A percentile compares a stretch with the other conserved stretches of the same genome.
These are phyloP conservation scores for Rhineura floridana DNA, from an alignment of 2,113 vertebrate species.

Conservation along the genomic window DNA sequence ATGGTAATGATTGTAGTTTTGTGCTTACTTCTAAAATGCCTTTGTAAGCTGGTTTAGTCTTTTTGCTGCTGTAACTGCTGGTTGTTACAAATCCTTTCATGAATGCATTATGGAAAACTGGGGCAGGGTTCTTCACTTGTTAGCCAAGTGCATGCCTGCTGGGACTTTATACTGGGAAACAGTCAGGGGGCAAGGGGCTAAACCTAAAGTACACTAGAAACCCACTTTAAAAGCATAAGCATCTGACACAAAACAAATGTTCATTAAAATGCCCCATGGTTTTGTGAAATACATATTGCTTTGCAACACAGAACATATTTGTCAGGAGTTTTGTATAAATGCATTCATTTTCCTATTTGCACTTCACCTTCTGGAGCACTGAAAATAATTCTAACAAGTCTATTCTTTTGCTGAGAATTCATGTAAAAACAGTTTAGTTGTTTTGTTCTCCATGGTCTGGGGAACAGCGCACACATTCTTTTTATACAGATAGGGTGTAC, in stretches of 20 bases:
- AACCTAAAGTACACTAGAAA: slow-evolving; percentile 69
- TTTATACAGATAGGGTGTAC: background rate
- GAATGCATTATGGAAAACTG: slow-evolving; percentile 78
- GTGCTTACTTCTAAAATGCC: slow-evolving; percentile 68
- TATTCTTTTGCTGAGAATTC: slow-evolving; percentile 52
- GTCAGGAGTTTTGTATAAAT: slow-evolving; percentile 41
- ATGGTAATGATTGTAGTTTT: slow-evolving; percentile 66
- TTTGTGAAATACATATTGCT: slow-evolving; percentile 44
- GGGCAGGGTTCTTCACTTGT: slow-evolving; percentile 71
- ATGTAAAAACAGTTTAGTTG: slow-evolving; percentile 38
- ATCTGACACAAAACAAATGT: slow-evolving; percentile 49
- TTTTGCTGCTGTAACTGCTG: slow-evolving; percentile 66
- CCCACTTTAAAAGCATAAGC: slow-evolving; percentile 50
- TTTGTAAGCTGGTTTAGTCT: slow-evolving; percentile 61
- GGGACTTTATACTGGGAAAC: slow-evolving; percentile 71
- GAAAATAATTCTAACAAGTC: slow-evolving; percentile 27
- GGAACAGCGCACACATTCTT: slow-evolving; percentile 33
- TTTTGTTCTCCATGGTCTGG: slow-evolving; percentile 31
- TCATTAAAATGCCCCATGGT: slow-evolving; percentile 35
- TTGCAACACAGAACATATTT: slow-evolving; percentile 49
- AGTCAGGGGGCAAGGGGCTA: slow-evolving; percentile 58
- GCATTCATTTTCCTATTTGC: slow-evolving; percentile 28
- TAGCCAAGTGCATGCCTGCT: slow-evolving; percentile 75
- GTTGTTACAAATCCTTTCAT: slow-evolving; percentile 76
- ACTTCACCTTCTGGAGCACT: slow-evolving; percentile 44